Evolutionary conservation across 2,888 invertebrate species (phyloP), one percentile per base, ranked within the genome.

Genomic region (Himalopsyche japonica): DNA sequence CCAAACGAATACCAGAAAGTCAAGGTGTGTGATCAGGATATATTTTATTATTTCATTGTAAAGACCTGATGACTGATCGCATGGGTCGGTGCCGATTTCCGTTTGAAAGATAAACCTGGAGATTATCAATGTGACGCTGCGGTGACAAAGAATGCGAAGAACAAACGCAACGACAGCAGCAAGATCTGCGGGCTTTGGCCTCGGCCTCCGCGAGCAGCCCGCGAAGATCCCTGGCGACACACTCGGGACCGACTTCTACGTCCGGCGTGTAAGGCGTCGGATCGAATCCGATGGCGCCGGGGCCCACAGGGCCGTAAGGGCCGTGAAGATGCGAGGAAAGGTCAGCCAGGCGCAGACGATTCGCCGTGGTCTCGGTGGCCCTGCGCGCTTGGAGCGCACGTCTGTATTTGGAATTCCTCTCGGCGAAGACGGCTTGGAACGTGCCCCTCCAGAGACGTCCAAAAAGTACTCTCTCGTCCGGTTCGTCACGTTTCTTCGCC

Each of bases 391-490:
- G 79, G 20, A 86, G 83, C 8, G 85, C 87, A 10, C 87, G 82
- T 12, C 87, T 85, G 78, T 86, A 87, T 30, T 84, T 82, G 48
- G 86, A 87, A 76, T 85, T 87, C 57, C 85, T 84, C 34, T 90
- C 90, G 49, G 91, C 91, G 27, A 92, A 88, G 86, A 92, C 92
- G 82, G 92, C 91, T 88, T 92, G 92, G 88, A 94, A 94, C 76
- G 94, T 93, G 82, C 95, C 95, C 76, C 95, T 93, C 95, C 95
- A 95, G 81, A 95, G 91, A 27, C 95, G 92, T 88, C 95, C 95
- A 89, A 96, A 95, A 83, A 95, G 94, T 49, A 94, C 92, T 86
- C 95, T 92, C 88, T 95, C 94, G 88, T 94, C 93, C 30, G 91
- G 90, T 88, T 76, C 89, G 89, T 84, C 89, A 87, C 87, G 84